A percentile compares a stretch with the other conserved stretches of the same genome.
phyloP scores from a whole-genome alignment of 2,888 invertebrate genomes.

The Cryptocephalus moraei region DNA sequence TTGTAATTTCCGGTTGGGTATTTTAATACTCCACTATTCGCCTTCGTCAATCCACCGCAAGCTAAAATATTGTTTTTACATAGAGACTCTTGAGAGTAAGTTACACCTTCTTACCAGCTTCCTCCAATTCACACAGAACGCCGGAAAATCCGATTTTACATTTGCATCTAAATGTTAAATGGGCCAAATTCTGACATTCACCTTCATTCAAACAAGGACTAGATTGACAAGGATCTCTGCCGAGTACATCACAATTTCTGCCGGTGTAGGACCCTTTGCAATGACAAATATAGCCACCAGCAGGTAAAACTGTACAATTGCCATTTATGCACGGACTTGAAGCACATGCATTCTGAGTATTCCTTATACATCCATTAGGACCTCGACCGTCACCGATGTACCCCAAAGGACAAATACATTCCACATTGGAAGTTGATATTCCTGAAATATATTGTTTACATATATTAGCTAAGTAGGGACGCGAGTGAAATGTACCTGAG shows the following conservation, averaged over 20 bases:
- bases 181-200: slow-evolving; percentile 43
- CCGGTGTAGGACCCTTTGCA: slow-evolving; percentile 24
- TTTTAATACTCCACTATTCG: slow-evolving; percentile 48
- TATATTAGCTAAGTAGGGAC: not conserved
- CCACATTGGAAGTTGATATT: slow-evolving; percentile 45
- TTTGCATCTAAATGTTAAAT: slow-evolving; percentile 41
- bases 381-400: slow-evolving; percentile 75
- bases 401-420: slow-evolving; percentile 70
- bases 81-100: no score
- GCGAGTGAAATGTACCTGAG: slow-evolving; percentile 27
- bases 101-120: slow-evolving; percentile 32
- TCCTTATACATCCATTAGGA: slow-evolving; percentile 55
- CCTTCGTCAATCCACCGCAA: slow-evolving; percentile 51
- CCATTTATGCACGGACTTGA: slow-evolving; percentile 26
- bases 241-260: slow-evolving; percentile 46
- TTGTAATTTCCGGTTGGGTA: slow-evolving; percentile 44
- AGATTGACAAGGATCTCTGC: slow-evolving; percentile 50
- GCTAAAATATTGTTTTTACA: slow-evolving; percentile 28
- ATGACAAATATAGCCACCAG: slow-evolving; percentile 17
- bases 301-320: slow-evolving; percentile 8
- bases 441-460: slow-evolving; percentile 23
- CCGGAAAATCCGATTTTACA: slow-evolving; percentile 62
- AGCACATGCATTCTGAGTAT: slow-evolving; percentile 14
- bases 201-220: slow-evolving; percentile 79
- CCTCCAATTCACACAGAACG: slow-evolving; percentile 48